A percentile compares a stretch with the other conserved stretches of the same genome.
phyloP scores from a whole-genome alignment of 2,797 vertebrate genomes.

The Eremophila alpestris region DNA sequence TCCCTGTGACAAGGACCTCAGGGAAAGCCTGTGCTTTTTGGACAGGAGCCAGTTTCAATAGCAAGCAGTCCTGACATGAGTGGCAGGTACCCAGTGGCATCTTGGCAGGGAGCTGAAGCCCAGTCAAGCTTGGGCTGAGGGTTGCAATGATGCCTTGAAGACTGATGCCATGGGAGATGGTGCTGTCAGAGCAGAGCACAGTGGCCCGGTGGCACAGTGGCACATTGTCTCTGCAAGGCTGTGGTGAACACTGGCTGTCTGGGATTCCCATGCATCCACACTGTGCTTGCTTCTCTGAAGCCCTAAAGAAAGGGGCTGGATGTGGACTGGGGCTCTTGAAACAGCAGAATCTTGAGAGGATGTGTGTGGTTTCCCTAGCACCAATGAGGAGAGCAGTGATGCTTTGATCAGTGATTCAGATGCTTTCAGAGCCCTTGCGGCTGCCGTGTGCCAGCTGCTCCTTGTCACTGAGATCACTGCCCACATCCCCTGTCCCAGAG shows the following conservation, averaged over 20 bases:
- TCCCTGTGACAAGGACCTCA: neutral
- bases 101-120: neutral
- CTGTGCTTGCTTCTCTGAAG: rapidly evolving
- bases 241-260: rapidly evolving
- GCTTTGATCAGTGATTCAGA: neutral
- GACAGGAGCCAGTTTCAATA: neutral
- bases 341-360: neutral
- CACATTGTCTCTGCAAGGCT: neutral
- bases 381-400: neutral
- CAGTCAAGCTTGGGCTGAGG: neutral
- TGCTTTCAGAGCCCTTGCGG: neutral
- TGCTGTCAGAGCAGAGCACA: neutral
- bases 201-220: no score
- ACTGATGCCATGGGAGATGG: neutral
- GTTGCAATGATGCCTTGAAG: neutral
- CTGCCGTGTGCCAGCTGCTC: neutral
- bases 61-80: neutral
- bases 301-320: neutral
- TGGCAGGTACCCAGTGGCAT: neutral
- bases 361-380: rapidly evolving
- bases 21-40: neutral
- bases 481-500: rapidly evolving
- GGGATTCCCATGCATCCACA: neutral
- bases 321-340: neutral
- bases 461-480: neutral